phyloP scores from a whole-genome alignment of 2,888 invertebrate genomes.

The Orthosia cruda region DNA sequence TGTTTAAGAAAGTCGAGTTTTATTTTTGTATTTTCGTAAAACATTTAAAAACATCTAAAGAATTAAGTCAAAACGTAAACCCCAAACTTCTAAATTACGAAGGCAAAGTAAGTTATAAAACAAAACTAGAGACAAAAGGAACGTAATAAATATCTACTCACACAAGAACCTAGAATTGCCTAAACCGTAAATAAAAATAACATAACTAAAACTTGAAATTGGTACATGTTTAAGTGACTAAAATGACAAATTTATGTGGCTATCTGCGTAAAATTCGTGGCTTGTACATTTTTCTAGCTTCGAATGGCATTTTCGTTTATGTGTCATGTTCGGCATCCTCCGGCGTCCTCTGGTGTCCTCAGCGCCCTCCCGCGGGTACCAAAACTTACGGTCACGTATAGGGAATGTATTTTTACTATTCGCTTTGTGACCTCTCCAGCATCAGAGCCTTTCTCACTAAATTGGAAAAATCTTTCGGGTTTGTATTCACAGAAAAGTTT shows the following conservation, averaged over 20 bases:
- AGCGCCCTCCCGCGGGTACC: constrained; percentile 76
- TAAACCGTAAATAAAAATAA: constrained; percentile 35
- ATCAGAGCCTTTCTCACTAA: constrained; percentile 82
- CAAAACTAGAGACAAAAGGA: constrained; percentile 15
- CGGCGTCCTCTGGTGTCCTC: constrained; percentile 69
- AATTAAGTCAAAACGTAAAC: constrained; percentile 5
- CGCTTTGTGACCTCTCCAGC: constrained; percentile 78
- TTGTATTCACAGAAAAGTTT: constrained; percentile 79
- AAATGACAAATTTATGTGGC: constrained; percentile 67
- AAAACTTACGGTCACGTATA: constrained; percentile 83
- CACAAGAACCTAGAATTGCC: constrained; percentile 12
- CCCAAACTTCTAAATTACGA: constrained; percentile 16
- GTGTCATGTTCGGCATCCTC: constrained; percentile 77
- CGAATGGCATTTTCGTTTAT: constrained; percentile 79
- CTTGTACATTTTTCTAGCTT: constrained; percentile 76
- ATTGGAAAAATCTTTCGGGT: constrained; percentile 86
- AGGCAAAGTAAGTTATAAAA: constrained; percentile 11
- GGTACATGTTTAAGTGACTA: constrained; percentile 52
- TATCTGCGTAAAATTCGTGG: constrained; percentile 72
- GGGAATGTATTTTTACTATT: constrained; percentile 86
- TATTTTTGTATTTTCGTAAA: background rate
- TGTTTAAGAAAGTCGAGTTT: background rate
- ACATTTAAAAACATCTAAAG: background rate
- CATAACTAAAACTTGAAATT: constrained; percentile 53
- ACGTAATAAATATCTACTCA: constrained; percentile 20